phyloP scores from a whole-genome alignment of 2,113 vertebrate genomes.

The Odontophorus gujanensis region DNA sequence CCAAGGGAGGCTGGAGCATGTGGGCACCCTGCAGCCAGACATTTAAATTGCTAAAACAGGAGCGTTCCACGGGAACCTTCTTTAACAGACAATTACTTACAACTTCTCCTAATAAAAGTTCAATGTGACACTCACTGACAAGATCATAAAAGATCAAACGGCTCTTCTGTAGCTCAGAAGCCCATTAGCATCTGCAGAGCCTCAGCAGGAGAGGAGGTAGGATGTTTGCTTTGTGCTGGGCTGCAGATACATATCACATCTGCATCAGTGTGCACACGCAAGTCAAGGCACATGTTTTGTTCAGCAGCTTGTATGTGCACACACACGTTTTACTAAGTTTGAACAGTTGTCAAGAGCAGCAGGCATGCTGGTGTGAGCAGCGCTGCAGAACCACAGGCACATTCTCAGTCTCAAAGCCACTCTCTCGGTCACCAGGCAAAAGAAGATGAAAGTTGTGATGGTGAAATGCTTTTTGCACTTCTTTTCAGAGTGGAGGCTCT shows the following conservation, averaged over 20 bases:
- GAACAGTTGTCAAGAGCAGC: neutral
- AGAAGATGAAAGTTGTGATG: neutral
- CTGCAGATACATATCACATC: neutral
- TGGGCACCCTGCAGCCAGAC: neutral
- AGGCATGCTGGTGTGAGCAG: neutral
- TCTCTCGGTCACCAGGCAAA: fast-evolving
- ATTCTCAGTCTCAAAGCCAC: neutral
- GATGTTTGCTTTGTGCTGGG: neutral
- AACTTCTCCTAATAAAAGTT: neutral
- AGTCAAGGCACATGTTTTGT: neutral
- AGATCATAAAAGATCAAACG: neutral
- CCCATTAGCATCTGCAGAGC: neutral
- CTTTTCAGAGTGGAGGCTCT: neutral
- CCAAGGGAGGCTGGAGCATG: neutral
- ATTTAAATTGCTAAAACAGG: neutral
- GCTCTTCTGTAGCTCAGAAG: neutral
- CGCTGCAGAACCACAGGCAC: neutral
- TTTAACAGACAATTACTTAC: neutral
- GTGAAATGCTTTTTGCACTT: neutral
- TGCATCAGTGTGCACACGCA: neutral
- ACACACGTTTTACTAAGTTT: neutral
- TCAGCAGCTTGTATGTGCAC: neutral
- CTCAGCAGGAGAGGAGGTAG: neutral
- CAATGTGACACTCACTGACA: neutral
- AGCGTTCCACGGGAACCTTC: neutral